Conservation (phyloP, 2,888 invertebrate genomes). For the Orgyia antiqua region DNA sequence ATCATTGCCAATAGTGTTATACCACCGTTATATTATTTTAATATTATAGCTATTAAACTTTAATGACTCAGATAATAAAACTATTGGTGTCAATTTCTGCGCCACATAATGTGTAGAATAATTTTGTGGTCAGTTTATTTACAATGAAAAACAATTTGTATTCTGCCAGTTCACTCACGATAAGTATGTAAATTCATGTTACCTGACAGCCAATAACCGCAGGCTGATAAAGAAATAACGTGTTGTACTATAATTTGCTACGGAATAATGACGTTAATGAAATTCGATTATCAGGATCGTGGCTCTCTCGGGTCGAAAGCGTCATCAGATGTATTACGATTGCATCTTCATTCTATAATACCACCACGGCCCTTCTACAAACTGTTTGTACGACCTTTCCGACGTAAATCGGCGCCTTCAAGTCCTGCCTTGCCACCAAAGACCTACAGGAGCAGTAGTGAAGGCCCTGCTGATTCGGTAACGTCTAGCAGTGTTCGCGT, state of each 20-base stretch:
- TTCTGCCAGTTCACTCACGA: not conserved
- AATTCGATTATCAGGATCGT: conserved; percentile 63
- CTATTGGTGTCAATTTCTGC: too few species aligned
- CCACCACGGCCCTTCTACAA: conserved; percentile 80
- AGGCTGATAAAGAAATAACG: not conserved
- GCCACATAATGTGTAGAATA: not conserved
- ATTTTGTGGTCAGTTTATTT: not conserved
- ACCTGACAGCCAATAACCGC: too few species aligned
- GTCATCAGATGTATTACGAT: conserved; percentile 70
- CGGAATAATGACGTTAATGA: too few species aligned
- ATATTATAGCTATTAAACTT: too few species aligned
- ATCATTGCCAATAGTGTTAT: too few species aligned
- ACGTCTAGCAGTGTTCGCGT: conserved; percentile 51
- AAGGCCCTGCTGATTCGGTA: conserved; percentile 70
- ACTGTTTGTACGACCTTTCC: conserved; percentile 82
- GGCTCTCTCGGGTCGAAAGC: conserved; percentile 74
- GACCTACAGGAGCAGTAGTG: conserved; percentile 69
- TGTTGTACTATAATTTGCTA: not conserved
- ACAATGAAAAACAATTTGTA: not conserved
- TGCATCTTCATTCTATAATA: conserved; percentile 75
- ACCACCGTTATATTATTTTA: too few species aligned
- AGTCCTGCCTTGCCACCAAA: conserved; percentile 80
- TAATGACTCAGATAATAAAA: too few species aligned
- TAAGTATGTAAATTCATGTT: too few species aligned
- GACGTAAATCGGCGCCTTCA: conserved; percentile 82